Percentiles rank a stretch among this genome's conserved stretches.
phyloP scores from a whole-genome alignment of 2,797 vertebrate genomes.

The Varecia variegata region DNA sequence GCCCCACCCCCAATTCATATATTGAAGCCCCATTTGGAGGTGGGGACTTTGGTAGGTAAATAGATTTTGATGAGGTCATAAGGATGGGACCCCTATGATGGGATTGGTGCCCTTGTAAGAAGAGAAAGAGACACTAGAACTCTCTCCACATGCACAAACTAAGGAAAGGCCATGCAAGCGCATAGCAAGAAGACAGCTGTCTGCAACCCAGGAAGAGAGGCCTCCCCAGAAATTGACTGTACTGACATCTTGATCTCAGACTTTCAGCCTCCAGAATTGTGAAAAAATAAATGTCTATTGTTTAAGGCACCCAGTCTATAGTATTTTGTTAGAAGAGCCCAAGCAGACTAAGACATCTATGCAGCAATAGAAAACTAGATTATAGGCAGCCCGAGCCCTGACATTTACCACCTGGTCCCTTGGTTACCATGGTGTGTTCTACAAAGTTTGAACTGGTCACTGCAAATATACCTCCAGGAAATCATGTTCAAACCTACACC shows the following conservation, averaged over 20 bases:
- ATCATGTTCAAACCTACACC: neutral
- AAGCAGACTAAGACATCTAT: neutral
- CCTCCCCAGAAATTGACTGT: neutral
- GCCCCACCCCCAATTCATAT: neutral
- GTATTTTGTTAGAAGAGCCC: neutral
- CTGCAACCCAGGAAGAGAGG: neutral
- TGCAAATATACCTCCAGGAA: neutral
- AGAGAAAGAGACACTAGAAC: neutral
- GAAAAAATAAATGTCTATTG: neutral
- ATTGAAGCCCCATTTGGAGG: neutral
- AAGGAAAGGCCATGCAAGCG: neutral
- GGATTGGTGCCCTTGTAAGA: neutral
- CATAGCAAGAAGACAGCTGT: neutral
- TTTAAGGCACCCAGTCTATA: neutral
- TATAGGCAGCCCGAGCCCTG: neutral
- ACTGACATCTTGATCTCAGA: neutral
- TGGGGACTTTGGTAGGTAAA: neutral
- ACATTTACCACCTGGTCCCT: neutral
- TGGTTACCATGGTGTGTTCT: neutral
- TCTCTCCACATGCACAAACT: accelerated
- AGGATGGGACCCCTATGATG: neutral
- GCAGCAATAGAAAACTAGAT: neutral
- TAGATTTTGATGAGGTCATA: neutral
- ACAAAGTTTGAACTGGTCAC: neutral
- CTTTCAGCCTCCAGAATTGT: neutral